Percentiles rank a stretch among this genome's conserved stretches.
Conservation (phyloP, 2,888 invertebrate species). For the Lasioglossum marginatum region DNA sequence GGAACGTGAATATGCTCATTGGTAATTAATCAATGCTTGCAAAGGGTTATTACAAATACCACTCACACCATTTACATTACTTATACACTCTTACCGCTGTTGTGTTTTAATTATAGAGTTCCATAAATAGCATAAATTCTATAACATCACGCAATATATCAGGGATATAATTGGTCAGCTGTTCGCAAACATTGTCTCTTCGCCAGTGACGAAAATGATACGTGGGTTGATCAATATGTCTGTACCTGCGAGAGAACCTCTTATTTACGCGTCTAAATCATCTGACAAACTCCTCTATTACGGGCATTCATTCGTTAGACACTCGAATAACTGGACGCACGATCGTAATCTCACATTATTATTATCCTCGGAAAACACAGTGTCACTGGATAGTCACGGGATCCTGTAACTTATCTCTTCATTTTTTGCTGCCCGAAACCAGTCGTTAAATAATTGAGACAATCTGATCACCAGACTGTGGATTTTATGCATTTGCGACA, state of each 20-base stretch:
- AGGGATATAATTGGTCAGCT: background rate
- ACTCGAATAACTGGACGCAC: constrained; percentile 44
- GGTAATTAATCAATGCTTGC: too few species aligned
- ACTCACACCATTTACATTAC: background rate
- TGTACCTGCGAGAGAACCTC: constrained; percentile 11
- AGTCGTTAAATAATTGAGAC: too few species aligned
- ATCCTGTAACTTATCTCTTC: constrained; percentile 58
- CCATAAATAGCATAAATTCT: background rate
- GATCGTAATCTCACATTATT: constrained; percentile 65
- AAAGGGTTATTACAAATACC: background rate
- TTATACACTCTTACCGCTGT: background rate
- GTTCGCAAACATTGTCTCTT: background rate
- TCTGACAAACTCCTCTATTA: constrained; percentile 49
- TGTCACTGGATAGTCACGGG: constrained; percentile 65
- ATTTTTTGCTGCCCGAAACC: constrained; percentile 17
- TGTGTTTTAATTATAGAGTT: background rate
- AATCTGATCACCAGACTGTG: background rate
- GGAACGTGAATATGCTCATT: background rate
- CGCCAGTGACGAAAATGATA: background rate
- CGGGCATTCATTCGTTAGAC: constrained; percentile 52
- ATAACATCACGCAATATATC: background rate
- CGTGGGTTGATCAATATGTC: background rate
- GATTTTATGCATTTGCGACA: background rate
- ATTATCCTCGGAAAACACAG: constrained; percentile 64
- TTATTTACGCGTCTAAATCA: constrained; percentile 49